Evolutionary conservation across 2,888 invertebrate species (phyloP).

Genomic region (Scaeva pyrastri): DNA sequence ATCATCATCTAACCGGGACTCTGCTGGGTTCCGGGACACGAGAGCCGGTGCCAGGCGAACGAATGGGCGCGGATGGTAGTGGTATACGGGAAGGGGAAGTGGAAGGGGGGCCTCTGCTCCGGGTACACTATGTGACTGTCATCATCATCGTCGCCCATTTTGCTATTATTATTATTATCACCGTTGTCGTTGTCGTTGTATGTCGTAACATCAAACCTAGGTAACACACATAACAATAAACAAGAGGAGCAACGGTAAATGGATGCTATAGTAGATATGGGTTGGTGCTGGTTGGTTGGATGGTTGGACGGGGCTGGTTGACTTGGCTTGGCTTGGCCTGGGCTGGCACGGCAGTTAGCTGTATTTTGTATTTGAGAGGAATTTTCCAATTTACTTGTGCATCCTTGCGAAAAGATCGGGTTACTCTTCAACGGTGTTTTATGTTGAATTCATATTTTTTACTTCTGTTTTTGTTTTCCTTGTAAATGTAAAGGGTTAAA

Average conservation of each 20-base stretch:
- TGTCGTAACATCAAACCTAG: conserved; percentile 72
- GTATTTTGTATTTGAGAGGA: conserved; percentile 61
- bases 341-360: conserved; percentile 13
- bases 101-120: background rate
- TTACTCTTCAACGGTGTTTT: conserved; percentile 72
- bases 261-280: conserved; percentile 32
- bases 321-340: background rate
- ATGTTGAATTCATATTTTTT: conserved; percentile 36
- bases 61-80: too few species aligned
- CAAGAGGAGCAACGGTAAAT: conserved; percentile 61
- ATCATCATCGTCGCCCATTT: conserved; percentile 69
- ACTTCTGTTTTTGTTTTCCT: background rate
- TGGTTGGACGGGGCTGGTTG: conserved; percentile 24
- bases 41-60: background rate
- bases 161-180: conserved; percentile 70
- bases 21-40: background rate
- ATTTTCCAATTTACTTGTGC: conserved; percentile 76
- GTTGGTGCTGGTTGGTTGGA: conserved; percentile 21
- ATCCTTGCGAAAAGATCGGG: conserved; percentile 76
- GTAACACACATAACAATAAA: conserved; percentile 70
- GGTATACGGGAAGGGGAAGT: background rate
- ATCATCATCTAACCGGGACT: conserved; percentile 38
- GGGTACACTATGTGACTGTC: conserved; percentile 47
- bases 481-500: conserved; percentile 21
- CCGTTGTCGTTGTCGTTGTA: conserved; percentile 49